Conservation (phyloP, 37 sponge, comb jelly and placozoan genomes). For the Dysidea cf. avara region DNA sequence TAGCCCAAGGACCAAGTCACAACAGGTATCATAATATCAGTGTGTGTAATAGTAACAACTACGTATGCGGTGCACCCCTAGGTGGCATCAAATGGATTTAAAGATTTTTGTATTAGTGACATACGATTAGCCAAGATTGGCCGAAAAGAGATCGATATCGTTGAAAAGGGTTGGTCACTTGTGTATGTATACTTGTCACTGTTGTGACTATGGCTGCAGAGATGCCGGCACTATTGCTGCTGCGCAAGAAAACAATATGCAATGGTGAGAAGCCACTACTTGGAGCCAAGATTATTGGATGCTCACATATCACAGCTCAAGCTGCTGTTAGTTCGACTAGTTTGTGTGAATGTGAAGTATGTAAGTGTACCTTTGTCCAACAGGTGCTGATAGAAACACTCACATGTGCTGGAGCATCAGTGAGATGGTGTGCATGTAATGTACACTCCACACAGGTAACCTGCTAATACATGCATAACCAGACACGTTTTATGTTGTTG, state of each 20-base stretch:
- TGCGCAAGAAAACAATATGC: conserved; percentile 65
- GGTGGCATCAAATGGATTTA: conserved; percentile 46
- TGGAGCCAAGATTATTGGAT: conserved; percentile 71
- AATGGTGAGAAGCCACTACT: conserved; percentile 59
- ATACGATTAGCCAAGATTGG: conserved; percentile 55
- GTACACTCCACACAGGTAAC: conserved; percentile 77
- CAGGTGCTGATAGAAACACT: conserved; percentile 88
- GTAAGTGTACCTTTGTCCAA: conserved; percentile 18
- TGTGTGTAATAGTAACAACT: not conserved
- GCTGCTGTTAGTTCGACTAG: conserved; percentile 33
- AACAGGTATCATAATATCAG: not conserved
- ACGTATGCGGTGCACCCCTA: not conserved
- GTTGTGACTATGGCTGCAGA: conserved; percentile 33
- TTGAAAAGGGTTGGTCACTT: conserved; percentile 73
- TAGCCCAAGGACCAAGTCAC: not conserved
- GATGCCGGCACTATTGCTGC: conserved; percentile 86
- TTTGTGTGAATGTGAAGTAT: not conserved
- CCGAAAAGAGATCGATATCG: conserved; percentile 77
- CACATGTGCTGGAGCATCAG: conserved; percentile 70
- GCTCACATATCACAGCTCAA: conserved; percentile 77
- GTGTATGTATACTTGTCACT: conserved; percentile 21
- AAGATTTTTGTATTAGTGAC: conserved; percentile 72
- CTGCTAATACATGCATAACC: not conserved
- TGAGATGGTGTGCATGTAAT: conserved; percentile 85
- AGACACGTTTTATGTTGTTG: no score